Conservation (phyloP, 2,888 invertebrate species). For the Eupithecia insigniata region DNA sequence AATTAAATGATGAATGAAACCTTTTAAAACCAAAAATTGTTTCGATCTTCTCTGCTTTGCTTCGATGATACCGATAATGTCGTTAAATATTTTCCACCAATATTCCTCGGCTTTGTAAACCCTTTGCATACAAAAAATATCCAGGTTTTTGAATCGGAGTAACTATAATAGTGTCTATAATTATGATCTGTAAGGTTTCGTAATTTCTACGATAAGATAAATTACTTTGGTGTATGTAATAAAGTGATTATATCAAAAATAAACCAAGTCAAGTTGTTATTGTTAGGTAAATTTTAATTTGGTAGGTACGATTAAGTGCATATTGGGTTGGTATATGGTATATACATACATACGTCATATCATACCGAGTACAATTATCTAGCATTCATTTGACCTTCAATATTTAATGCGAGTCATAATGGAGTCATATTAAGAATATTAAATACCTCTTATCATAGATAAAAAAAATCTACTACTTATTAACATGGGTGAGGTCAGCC, state of each 20-base stretch:
- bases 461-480: not conserved
- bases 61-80: too few species aligned
- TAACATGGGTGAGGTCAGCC: not conserved
- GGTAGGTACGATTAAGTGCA: not conserved
- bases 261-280: not conserved
- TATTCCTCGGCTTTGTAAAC: too few species aligned
- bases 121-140: too few species aligned
- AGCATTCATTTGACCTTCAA: not conserved
- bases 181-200: not conserved
- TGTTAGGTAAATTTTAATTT: not conserved
- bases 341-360: not conserved
- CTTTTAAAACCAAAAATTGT: too few species aligned
- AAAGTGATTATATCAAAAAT: not conserved
- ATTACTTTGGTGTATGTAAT: not conserved
- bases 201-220: not conserved
- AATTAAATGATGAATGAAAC: too few species aligned
- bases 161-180: too few species aligned
- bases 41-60: too few species aligned
- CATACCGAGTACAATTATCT: not conserved
- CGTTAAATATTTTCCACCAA: too few species aligned
- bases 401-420: not conserved
- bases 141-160: too few species aligned
- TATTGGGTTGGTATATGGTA: not conserved
- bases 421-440: not conserved
- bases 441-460: too few species aligned